phyloP scores from a whole-genome alignment of 1,140 invertebrate species.

The Linepithema humile region DNA sequence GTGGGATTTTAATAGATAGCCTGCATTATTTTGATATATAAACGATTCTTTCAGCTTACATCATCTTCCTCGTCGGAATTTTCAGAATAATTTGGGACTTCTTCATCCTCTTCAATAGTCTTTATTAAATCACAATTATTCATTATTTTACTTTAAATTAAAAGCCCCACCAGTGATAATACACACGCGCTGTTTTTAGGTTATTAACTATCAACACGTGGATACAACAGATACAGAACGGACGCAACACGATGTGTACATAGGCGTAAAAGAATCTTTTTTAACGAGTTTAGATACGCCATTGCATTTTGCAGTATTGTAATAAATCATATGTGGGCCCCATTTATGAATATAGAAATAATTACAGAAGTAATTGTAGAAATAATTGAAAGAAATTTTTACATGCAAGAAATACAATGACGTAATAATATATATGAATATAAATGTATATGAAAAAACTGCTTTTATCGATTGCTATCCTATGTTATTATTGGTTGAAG shows the following conservation, averaged over 20 bases:
- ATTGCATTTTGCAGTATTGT: too few relatives aligned
- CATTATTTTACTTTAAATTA: conserved; percentile 47
- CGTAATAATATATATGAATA: too few relatives aligned
- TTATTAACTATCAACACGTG: conserved; percentile 52
- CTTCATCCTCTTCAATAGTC: conserved; percentile 92
- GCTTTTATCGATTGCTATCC: too few relatives aligned
- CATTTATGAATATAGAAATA: too few relatives aligned
- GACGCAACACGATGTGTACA: neutral
- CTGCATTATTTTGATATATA: neutral
- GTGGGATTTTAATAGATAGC: conserved; percentile 46
- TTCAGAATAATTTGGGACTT: conserved; percentile 91
- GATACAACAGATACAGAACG: too few relatives aligned
- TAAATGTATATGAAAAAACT: too few relatives aligned
- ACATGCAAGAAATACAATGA: too few relatives aligned
- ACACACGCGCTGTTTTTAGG: neutral
- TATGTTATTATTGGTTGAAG: neutral
- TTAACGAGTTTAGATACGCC: neutral
- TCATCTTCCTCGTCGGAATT: conserved; percentile 93
- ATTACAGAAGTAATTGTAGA: neutral
- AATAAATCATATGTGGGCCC: too few relatives aligned
- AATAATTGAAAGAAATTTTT: neutral
- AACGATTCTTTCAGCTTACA: conserved; percentile 83
- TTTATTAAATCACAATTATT: conserved; percentile 85
- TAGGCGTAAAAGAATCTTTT: too few relatives aligned
- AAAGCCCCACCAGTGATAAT: neutral